Evolutionary conservation across 2,888 invertebrate genomes (phyloP).

Genomic region (Sminthurides aquaticus): DNA sequence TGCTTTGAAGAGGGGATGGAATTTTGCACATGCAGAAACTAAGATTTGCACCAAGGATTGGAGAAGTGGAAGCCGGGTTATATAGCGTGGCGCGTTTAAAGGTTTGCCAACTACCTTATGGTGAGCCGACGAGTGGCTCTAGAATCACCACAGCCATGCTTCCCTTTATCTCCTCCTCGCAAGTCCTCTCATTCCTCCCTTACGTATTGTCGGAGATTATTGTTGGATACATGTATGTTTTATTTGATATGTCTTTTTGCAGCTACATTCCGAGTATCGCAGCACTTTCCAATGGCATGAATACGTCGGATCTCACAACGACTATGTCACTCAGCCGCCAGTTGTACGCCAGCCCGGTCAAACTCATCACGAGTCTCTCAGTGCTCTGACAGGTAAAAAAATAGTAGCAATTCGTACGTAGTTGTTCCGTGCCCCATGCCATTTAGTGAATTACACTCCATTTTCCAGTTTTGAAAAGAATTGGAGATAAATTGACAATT

Average conservation of each 20-base stretch:
- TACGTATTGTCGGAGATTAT: not conserved
- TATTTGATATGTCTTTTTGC: conserved; percentile 44
- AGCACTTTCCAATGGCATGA: conserved; percentile 94
- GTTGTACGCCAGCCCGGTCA: conserved; percentile 23
- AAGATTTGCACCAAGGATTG: no score
- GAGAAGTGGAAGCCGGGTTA: no score
- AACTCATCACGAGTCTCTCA: conserved; percentile 13
- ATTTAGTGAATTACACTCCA: no score
- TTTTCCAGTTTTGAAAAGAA: no score
- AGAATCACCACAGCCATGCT: not conserved
- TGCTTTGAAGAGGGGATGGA: not conserved
- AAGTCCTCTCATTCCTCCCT: not conserved
- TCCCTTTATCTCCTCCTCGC: no score
- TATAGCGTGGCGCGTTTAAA: no score
- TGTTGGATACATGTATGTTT: not conserved
- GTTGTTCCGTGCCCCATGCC: no score
- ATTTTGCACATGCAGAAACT: not conserved
- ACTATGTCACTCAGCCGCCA: conserved; percentile 19
- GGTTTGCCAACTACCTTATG: no score
- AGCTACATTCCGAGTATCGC: conserved; percentile 90
- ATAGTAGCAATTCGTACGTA: no score
- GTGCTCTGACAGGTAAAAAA: conserved; percentile 19
- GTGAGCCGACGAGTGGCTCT: not conserved
- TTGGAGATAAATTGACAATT: no score
- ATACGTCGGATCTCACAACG: conserved; percentile 58